Evolutionary conservation across 2,113 vertebrate genomes (phyloP).

Genomic region (Trachemys scripta): DNA sequence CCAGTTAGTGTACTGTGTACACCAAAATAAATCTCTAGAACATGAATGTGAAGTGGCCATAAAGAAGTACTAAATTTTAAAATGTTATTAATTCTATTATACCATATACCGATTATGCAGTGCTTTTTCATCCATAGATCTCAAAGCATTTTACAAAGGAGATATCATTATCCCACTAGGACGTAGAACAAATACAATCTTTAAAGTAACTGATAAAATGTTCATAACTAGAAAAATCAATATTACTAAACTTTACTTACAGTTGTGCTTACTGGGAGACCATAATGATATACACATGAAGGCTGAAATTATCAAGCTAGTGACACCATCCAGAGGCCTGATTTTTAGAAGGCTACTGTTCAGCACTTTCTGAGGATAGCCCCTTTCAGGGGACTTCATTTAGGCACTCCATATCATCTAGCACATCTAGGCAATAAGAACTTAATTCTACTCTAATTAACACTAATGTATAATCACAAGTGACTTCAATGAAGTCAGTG

Average conservation of each 20-base stretch:
- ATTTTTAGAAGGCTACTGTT: background rate
- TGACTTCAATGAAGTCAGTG: background rate
- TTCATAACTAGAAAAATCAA: too few relatives aligned
- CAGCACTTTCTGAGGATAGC: background rate
- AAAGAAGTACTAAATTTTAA: background rate
- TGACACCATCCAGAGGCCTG: accelerated
- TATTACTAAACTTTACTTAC: background rate
- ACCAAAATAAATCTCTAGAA: too few relatives aligned
- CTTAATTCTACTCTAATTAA: background rate
- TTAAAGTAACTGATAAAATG: background rate
- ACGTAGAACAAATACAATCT: background rate
- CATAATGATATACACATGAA: background rate
- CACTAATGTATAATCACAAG: background rate
- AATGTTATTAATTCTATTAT: background rate
- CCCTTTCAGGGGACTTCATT: background rate
- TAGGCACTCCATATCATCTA: background rate
- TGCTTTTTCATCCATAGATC: background rate
- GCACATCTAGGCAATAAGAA: background rate
- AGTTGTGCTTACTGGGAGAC: background rate
- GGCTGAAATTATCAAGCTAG: background rate
- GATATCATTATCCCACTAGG: slow-evolving; percentile 1
- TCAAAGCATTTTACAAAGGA: slow-evolving; percentile 4
- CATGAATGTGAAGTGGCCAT: background rate
- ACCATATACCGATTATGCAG: background rate
- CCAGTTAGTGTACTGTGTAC: background rate